Evolutionary conservation across 2,113 vertebrate species (phyloP).

Genomic region (Blennius ocellaris): DNA sequence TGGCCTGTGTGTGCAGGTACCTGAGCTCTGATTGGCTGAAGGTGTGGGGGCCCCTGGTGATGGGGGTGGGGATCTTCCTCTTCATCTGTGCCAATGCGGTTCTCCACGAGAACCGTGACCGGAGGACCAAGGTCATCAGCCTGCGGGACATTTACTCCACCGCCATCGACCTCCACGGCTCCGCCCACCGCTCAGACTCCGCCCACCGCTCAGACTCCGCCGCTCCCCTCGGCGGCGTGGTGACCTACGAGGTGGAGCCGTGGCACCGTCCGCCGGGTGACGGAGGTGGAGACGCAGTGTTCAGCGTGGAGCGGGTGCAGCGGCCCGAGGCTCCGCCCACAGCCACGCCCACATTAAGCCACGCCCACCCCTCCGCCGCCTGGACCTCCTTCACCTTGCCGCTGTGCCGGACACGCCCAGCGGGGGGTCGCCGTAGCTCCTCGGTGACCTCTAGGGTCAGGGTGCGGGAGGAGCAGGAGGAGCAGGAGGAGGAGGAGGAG

Average conservation of each 20-base stretch:
- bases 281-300: constrained; percentile 4
- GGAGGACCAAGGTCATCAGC: constrained; percentile 98
- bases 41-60: constrained; percentile 95
- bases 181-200: constrained; percentile 57
- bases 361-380: too few relatives aligned
- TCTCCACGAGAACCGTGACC: constrained; percentile 96
- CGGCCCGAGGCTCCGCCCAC: too few relatives aligned
- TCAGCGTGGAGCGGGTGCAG: too few relatives aligned
- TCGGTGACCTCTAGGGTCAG: too few relatives aligned
- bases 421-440: too few relatives aligned
- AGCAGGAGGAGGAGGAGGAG: too few relatives aligned
- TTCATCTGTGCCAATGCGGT: constrained; percentile 99
- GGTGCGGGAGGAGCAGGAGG: too few relatives aligned
- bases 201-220: too few relatives aligned
- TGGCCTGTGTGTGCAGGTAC: constrained; percentile 75
- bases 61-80: constrained; percentile 99
- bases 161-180: constrained; percentile 94
- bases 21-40: constrained; percentile 97
- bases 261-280: constrained; percentile 39
- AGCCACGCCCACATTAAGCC: too few relatives aligned
- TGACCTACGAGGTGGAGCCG: constrained; percentile 84
- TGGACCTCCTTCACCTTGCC: too few relatives aligned
- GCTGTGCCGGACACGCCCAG: too few relatives aligned
- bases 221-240: constrained; percentile 89
- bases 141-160: constrained; percentile 98